These are phyloP conservation scores for Lophochroa leadbeateri DNA, from an alignment of 2,113 vertebrate species.

Conservation along the genomic window DNA sequence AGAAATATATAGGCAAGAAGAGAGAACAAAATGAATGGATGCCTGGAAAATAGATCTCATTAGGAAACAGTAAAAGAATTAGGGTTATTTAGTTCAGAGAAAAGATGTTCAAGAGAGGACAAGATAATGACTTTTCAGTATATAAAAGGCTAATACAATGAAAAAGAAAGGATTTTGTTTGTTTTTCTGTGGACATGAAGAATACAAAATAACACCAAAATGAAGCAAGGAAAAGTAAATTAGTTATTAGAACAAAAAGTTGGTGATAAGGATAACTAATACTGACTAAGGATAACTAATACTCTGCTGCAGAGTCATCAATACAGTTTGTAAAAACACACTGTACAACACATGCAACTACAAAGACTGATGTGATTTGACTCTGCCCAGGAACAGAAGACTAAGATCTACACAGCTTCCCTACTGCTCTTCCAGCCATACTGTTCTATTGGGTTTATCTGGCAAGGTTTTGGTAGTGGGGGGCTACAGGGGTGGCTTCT, in stretches of 20 bases:
- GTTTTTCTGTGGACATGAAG: neutral
- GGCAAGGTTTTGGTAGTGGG: neutral
- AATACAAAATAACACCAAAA: neutral
- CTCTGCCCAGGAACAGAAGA: neutral
- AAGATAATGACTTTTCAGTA: neutral
- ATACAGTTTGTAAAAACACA: neutral
- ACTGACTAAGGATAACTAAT: neutral
- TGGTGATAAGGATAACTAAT: neutral
- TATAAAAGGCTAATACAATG: neutral
- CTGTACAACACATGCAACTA: neutral
- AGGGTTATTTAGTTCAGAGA: neutral
- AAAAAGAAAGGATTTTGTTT: neutral
- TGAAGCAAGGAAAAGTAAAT: neutral
- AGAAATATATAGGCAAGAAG: neutral
- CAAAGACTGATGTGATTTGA: neutral
- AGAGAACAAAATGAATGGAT: neutral
- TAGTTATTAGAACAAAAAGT: neutral
- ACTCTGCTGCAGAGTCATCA: neutral
- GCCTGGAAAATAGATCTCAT: conserved; percentile 1
- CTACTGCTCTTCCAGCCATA: neutral
- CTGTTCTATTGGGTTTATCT: neutral
- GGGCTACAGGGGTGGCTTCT: neutral
- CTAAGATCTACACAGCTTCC: neutral
- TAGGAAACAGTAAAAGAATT: neutral
- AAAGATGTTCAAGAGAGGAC: neutral